Conservation (phyloP, 2,888 invertebrate genomes). For the Hanleya hanleyi region DNA sequence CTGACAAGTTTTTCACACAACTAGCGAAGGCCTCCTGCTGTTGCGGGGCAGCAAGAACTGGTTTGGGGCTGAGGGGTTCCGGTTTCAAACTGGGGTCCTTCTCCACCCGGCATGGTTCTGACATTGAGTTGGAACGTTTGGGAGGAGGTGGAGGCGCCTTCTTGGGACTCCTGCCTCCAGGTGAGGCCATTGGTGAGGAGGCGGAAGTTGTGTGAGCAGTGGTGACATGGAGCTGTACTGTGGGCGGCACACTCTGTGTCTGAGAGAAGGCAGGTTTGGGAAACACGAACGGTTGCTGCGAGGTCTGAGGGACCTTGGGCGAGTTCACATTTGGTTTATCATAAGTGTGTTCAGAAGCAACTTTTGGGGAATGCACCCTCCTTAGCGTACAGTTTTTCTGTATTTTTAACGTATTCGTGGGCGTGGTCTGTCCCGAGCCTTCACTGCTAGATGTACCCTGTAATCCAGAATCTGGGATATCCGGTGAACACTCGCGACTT, state of each 20-base stretch:
- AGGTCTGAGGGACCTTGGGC: neutral
- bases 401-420: neutral
- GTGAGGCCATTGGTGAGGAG: neutral
- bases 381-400: neutral
- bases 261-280: neutral
- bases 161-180: slow-evolving; percentile 32
- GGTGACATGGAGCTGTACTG: neutral
- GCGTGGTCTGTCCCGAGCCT: neutral
- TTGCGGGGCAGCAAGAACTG: neutral
- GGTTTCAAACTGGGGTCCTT: neutral
- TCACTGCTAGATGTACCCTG: slow-evolving; percentile 33
- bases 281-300: neutral
- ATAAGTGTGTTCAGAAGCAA: neutral
- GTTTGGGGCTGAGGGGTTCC: slow-evolving; percentile 17
- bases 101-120: neutral
- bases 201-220: neutral
- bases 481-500: slow-evolving; percentile 57
- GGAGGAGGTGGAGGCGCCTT: slow-evolving; percentile 75
- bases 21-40: slow-evolving; percentile 71
- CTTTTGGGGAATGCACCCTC: neutral
- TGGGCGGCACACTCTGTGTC: neutral
- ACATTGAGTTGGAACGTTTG: slow-evolving; percentile 74
- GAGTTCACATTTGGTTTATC: neutral
- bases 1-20: slow-evolving; percentile 69
- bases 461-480: slow-evolving; percentile 56